Base-by-base conservation (phyloP, 2,113 vertebrate species). In the Trichomycterus rosablanca region DNA sequence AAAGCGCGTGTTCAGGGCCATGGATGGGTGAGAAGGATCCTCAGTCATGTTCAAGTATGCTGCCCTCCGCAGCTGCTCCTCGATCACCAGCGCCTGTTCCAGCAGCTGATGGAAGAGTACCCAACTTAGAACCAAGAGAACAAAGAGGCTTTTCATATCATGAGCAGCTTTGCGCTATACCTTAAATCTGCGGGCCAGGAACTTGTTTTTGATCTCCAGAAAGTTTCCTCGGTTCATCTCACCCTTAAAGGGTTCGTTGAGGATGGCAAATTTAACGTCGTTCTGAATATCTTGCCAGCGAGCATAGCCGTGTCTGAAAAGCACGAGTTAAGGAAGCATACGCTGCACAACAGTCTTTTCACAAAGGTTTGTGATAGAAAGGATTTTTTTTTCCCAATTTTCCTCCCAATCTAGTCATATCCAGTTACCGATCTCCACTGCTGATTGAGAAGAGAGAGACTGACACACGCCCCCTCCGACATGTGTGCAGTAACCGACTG, bases 231-330 rank as follows among this genome's bases (percentile, higher is more conserved):
- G 81, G 84, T 95, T 97, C 90, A 98, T 95, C 82, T 98, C 96
- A 3, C 93, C 95, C 76, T 97, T 97, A 71, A 98, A 98, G 46
- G 96, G 96, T 18, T 98, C 96, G 26, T 98, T 98, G 84, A 98
- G 93, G 78, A 98, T 97, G 78, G 94, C 91, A 72, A 94, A 98
- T 78, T 91, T 91, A 6, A 90, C 90, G 62, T 98, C 95, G 59
- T 97, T 97, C 87, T 98, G 96, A 79, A 98, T 97, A 82, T 98
- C 96, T 83, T 98, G 96, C 96, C 96, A 98, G 79, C 96, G 94
- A 18, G 95, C 96, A 74, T 98, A 98, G 59, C 96, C 96, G 30
- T 98, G 96, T 86, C 96, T 98, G 78, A 59, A 76, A 9, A 26
- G 39, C 5, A 9, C 6, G 12, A 71, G 87, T 84, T 86, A 90